Percentiles rank a stretch among this genome's conserved stretches.
These are phyloP conservation scores for Atrichornis clamosus DNA, from an alignment of 2,113 vertebrate species.

Conservation along the genomic window DNA sequence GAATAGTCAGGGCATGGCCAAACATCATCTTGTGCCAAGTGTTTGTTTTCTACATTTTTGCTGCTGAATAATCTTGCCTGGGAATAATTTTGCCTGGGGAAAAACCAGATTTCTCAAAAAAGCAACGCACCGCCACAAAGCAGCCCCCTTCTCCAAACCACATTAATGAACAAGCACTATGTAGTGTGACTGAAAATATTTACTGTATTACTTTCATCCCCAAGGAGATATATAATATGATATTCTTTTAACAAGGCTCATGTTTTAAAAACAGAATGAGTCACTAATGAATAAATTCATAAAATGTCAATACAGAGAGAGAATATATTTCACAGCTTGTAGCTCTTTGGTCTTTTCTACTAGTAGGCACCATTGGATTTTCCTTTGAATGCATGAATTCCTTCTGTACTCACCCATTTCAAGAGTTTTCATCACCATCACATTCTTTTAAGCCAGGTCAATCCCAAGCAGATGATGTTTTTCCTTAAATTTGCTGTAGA, in stretches of 20 bases:
- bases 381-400: neutral
- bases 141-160: neutral
- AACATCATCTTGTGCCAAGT: neutral
- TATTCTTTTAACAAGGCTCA: neutral
- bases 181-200: neutral
- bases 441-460: neutral
- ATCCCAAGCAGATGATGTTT: neutral
- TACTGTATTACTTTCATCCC: neutral
- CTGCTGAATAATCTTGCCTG: neutral
- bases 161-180: neutral
- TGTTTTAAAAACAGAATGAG: slow-evolving; percentile 28
- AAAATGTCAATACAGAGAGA: slow-evolving; percentile 13
- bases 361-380: neutral
- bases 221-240: neutral
- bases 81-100: neutral
- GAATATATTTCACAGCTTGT: neutral
- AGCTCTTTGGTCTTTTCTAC: neutral
- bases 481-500: neutral
- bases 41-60: neutral
- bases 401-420: slow-evolving; percentile 1
- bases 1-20: neutral
- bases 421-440: neutral
- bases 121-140: neutral
- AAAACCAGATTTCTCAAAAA: neutral
- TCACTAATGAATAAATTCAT: slow-evolving; percentile 28